Evolutionary conservation across 2,113 vertebrate genomes (phyloP), one percentile per base, ranked within the genome.

Genomic region (Alectura lathami): DNA sequence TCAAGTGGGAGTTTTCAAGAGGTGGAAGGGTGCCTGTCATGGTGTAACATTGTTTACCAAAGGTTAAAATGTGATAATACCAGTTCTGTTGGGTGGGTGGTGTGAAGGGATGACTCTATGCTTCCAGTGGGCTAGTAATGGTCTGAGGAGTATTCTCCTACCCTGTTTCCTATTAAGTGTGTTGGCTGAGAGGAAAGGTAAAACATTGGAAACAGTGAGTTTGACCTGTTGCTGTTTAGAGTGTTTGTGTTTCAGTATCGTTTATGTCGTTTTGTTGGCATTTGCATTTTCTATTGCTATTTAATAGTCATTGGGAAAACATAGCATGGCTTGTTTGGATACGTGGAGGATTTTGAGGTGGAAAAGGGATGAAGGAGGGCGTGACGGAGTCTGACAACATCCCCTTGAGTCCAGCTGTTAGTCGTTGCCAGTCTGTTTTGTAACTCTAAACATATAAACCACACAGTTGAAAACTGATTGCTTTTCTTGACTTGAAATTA

Each of bases 201-300:
- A 83, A 83, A 53, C 32, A 40, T 59, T 60, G 68, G 86, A 84
- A 88, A 42, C 20, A 47, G 34, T 84, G 89, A 86, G 82, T 29
- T 64, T 68, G 43, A 86, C 67, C 38, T 34, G 8, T 83, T 83
- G 23, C 54, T 80, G 9, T 42, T 91, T 50, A 40, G 23, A 79
- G 17, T 59, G 18, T 81, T 94, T 72, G 20, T 70, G 48, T 92
- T 92, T 88, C 45, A 62, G 30, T 64, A 29, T 47, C 59, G 36
- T 34, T 87, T 67, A 34, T 62, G 29, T 50, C 68, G 27, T 42
- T 85, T 56, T 36, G 16, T 72, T 93, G 95, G 50, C 62, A 34
- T 93, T 92, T 82, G 30, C 1, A 30, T 94, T 94, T 91, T 66
- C n/a, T 93, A 47, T 77, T 83, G 42, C 56, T 91, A 89, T 94